Evolutionary conservation across 2,797 vertebrate species (phyloP).

Genomic region (Margarornis squamiger): DNA sequence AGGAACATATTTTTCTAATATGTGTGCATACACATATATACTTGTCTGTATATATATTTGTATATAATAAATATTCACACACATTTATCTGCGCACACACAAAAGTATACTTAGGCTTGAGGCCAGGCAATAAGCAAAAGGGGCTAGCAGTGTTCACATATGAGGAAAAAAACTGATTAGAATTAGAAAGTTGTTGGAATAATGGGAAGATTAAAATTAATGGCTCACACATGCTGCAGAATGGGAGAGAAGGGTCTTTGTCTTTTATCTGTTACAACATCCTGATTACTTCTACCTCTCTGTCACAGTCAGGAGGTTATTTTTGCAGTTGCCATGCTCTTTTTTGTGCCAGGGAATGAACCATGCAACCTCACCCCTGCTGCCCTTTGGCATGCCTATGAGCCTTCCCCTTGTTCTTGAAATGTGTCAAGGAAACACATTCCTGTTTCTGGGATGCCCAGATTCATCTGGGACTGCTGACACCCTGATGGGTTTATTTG

Average conservation of each 20-base stretch:
- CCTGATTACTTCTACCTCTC: background rate
- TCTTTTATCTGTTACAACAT: background rate
- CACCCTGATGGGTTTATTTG: background rate
- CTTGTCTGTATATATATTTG: accelerated
- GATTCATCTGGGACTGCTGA: background rate
- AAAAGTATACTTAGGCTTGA: background rate
- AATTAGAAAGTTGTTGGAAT: background rate
- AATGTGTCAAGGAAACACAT: background rate
- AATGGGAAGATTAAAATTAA: background rate
- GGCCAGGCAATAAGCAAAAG: background rate
- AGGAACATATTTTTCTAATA: background rate
- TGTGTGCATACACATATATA: background rate
- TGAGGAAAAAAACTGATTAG: background rate
- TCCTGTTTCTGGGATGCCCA: background rate
- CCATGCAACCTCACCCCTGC: background rate
- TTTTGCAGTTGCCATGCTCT: background rate
- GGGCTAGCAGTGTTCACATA: background rate
- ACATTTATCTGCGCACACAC: background rate
- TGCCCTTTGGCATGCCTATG: background rate
- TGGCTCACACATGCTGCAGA: background rate
- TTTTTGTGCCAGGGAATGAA: background rate
- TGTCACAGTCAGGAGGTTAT: background rate
- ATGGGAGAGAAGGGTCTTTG: background rate
- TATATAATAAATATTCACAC: no score
- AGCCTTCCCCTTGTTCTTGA: background rate